Evolutionary conservation across 2,797 vertebrate genomes (phyloP).

Genomic region (Intellagama lesueurii): DNA sequence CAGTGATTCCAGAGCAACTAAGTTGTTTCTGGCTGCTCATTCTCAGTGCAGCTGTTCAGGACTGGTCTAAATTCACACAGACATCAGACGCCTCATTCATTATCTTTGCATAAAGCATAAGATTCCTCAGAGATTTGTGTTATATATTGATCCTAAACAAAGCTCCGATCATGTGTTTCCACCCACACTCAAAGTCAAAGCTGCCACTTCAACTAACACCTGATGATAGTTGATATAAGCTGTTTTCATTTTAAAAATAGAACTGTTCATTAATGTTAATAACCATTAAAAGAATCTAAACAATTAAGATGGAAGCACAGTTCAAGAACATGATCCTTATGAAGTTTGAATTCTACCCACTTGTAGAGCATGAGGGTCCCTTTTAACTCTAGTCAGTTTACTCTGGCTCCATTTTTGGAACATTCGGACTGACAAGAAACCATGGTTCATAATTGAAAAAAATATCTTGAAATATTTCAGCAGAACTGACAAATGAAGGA

Average conservation of each 20-base stretch:
- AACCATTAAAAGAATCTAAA: neutral
- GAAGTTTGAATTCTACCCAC: constrained; percentile 16
- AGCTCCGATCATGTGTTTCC: neutral
- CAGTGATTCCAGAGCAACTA: too few species aligned
- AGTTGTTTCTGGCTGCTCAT: neutral
- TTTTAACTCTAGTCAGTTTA: constrained; percentile 66
- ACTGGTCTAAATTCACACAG: neutral
- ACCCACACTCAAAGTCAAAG: neutral
- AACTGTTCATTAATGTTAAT: constrained; percentile 5
- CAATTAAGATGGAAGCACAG: neutral
- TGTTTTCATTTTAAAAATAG: neutral
- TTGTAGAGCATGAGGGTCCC: constrained; percentile 63
- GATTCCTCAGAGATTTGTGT: too few species aligned
- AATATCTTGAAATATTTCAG: constrained; percentile 74
- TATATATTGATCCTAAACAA: too few species aligned
- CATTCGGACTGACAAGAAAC: constrained; percentile 71
- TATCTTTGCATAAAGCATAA: neutral
- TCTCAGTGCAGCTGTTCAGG: neutral
- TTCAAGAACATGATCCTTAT: neutral
- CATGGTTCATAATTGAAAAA: constrained; percentile 74
- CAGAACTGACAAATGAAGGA: constrained; percentile 74
- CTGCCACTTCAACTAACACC: neutral
- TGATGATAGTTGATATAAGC: neutral
- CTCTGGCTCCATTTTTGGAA: constrained; percentile 62
- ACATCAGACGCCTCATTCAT: neutral